Evolutionary conservation across 1,140 invertebrate species (phyloP), one percentile per base, ranked within the genome.

Genomic region (Parapsyche elsis): DNA sequence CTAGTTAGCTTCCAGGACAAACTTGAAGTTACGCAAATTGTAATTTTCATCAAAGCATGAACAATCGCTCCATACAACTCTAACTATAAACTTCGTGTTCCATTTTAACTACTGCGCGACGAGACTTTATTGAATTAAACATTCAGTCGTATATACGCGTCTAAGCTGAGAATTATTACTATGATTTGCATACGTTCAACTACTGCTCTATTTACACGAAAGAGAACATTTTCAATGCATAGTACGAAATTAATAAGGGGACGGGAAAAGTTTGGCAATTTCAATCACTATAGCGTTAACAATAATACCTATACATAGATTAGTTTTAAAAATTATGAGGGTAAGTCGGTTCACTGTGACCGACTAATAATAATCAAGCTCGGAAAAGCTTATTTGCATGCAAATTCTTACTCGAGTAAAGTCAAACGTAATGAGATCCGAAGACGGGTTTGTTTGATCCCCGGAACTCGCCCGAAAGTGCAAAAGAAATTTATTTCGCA

Each of bases 101-200:
- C 26, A 78, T 78, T 78, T 71, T 38, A 78, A 78, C 76, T 30
- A 21, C 46, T 2, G 78, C 73, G 16, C 59, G 45, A 73, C 23
- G 64, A 78, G 64, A 19, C 71, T 57, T 59, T 71, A 74, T 71
- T 79, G 45, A 79, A 79, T 79, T 79, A 79, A 79, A 79, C 49
- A 79, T 79, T 73, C 76, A 12, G 21, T n/a, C 30, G 38, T 45
- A 23, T 16, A 23, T 49, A 16, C 44, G 49, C 59, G 30, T 23
- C 24, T n/a, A 70, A 49, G 53, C n/a, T 24, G 9, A 61, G 78
- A 79, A 49, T 79, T 79, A 79, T 79, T 79, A 79, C 71, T 16
- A 19, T 26, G 44, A 79, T 79, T 79, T 79, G 78, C 78, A 79
- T 79, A 79, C 49, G 71, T 78, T 70, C 44, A 78, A 76, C 19